Evolutionary conservation across 2,797 vertebrate genomes (phyloP), one percentile per base, ranked within the genome.

Genomic region (Alauda arvensis): DNA sequence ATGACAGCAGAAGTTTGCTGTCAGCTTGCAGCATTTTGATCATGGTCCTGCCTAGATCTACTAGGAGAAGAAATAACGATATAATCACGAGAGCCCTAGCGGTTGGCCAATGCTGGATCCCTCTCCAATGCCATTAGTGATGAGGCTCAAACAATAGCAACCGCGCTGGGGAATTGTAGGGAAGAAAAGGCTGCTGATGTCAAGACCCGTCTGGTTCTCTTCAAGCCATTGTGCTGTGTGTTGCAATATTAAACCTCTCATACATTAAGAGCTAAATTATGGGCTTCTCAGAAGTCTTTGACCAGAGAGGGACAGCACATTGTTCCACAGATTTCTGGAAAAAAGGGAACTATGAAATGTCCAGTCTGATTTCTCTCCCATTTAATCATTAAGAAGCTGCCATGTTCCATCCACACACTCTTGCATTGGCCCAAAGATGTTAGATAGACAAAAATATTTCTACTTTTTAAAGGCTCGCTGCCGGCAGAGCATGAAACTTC

Each of bases 181-280:
- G 63, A 91, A 78, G 74, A 86, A 93, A 88, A 88, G 42, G 40
- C 87, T 89, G 62, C 37, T 93, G 83, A 92, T 93, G 88, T 85
- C 85, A 93, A 89, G 90, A 85, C 83, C 68, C 33, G 3, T 89
- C 85, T 93, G 88, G 90, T 91, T 93, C 91, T 86, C 82, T 93
- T 93, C 90, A 94, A 87, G 53, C 49, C 86, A 88, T 94, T 94
- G 90, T 90, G 57, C 67, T 88, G 49, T 6, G 2, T 51, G 24
- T 76, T 87, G 82, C 63, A 91, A 88, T 63, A 83, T 71, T 87
- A 92, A 91, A 77, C 23, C 40, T 85, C 75, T 91, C 39, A 59
- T 91, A 67, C 34, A 48, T 90, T 63, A 81, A 1, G 1, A 53
- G 53, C 77, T 93, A 71, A 92, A 91, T 91, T 70, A 84, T 11